phyloP scores from a whole-genome alignment of 1,140 invertebrate species.

The Bilobella aurantiaca region DNA sequence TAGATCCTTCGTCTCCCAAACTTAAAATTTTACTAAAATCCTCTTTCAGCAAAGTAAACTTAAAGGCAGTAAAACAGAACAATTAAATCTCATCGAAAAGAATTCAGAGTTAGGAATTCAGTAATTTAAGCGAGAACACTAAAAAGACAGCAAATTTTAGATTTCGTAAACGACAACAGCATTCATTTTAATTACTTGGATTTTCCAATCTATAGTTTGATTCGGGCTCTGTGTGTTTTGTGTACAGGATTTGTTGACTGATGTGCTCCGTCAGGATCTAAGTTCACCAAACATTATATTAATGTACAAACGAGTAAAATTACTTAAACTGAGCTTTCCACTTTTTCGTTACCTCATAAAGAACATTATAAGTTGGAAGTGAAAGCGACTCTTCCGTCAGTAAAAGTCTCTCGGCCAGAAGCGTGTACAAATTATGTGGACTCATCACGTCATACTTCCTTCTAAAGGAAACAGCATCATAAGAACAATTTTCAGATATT shows the following conservation, averaged over 20 bases:
- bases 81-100: too few species aligned
- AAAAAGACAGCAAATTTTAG: too few species aligned
- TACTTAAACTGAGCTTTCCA: neutral
- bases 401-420: conserved; percentile 83
- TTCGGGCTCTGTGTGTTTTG: conserved; percentile 84
- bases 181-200: conserved; percentile 73
- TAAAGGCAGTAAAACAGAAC: too few species aligned
- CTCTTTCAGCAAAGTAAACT: too few species aligned
- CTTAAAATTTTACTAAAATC: too few species aligned
- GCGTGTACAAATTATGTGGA: conserved; percentile 92
- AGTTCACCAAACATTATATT: conserved; percentile 33
- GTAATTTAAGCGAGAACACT: too few species aligned
- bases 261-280: conserved; percentile 92
- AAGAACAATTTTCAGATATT: neutral
- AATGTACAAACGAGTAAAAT: neutral
- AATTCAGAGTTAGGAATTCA: too few species aligned
- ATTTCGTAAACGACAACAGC: too few species aligned
- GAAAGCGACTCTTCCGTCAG: conserved; percentile 79
- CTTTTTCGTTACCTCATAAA: conserved; percentile 69
- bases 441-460: conserved; percentile 98
- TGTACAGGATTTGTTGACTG: conserved; percentile 82
- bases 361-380: conserved; percentile 90
- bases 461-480: conserved; percentile 44
- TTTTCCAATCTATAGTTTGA: conserved; percentile 91
- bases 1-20: too few species aligned